Evolutionary conservation across 2,888 invertebrate genomes (phyloP).

Genomic region (Sycophila texana): DNA sequence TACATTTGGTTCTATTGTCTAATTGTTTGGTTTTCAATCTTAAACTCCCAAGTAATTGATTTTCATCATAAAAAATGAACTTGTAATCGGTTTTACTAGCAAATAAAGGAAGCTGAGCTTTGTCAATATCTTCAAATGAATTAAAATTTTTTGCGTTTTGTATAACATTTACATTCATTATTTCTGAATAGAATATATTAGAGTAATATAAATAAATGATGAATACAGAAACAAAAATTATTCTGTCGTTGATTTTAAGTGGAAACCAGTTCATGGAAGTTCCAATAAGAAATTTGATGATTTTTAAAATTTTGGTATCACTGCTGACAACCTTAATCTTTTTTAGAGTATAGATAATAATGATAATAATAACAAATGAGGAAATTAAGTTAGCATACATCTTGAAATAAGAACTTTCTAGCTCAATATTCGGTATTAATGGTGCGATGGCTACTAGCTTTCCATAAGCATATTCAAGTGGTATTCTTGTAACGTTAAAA

Average conservation of each 20-base stretch:
- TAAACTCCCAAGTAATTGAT: neutral
- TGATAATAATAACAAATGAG: too few relatives aligned
- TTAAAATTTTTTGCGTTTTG: neutral
- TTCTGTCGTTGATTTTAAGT: neutral
- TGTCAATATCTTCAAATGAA: conserved; percentile 13
- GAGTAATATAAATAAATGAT: conserved; percentile 3
- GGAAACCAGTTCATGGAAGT: neutral
- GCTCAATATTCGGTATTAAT: neutral
- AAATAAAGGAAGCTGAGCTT: neutral
- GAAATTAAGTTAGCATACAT: too few relatives aligned
- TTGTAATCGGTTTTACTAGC: neutral
- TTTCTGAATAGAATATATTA: conserved; percentile 18
- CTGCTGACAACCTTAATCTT: neutral
- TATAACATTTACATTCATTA: neutral
- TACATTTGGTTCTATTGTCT: neutral
- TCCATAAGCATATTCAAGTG: neutral
- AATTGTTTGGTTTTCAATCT: neutral
- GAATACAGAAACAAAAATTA: conserved; percentile 15
- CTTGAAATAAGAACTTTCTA: too few relatives aligned
- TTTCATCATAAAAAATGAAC: neutral
- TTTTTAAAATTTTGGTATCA: neutral
- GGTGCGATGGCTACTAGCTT: conserved; percentile 25
- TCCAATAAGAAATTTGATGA: conserved; percentile 5
- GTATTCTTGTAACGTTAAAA: neutral
- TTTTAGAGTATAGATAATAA: too few relatives aligned